Conservation (phyloP, 2,113 vertebrate species). For the Chloropsis hardwickii region DNA sequence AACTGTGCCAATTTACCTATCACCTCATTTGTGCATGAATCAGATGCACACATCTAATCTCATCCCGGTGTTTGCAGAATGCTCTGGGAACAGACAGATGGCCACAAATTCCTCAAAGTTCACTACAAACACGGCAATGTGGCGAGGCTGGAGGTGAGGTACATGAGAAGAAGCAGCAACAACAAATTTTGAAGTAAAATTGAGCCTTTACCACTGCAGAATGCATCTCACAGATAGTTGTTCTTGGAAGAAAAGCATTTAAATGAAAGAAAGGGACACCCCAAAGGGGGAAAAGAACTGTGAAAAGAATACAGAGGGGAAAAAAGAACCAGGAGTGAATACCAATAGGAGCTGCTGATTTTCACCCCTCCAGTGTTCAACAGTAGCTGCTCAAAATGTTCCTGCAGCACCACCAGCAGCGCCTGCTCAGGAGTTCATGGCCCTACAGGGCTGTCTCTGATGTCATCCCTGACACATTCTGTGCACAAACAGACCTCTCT, state of each 20-base stretch:
- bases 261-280: neutral
- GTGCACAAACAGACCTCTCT: neutral
- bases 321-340: neutral
- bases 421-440: neutral
- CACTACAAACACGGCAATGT: accelerated
- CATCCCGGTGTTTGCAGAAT: neutral
- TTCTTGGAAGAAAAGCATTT: neutral
- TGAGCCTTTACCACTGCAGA: neutral
- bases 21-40: neutral
- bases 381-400: neutral
- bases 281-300: neutral
- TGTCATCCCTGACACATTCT: neutral
- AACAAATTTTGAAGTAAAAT: neutral
- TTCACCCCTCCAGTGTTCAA: neutral
- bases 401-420: neutral
- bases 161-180: neutral
- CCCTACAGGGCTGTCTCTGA: neutral
- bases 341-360: neutral
- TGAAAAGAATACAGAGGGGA: neutral
- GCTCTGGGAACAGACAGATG: constrained; percentile 21
- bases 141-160: neutral
- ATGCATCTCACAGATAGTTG: neutral
- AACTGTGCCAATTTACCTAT: neutral
- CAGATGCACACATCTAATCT: constrained; percentile 2
- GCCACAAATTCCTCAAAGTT: constrained; percentile 43